Evolutionary conservation across 2,888 invertebrate species (phyloP), one percentile per base, ranked within the genome.

Genomic region (Anticlea derivata): DNA sequence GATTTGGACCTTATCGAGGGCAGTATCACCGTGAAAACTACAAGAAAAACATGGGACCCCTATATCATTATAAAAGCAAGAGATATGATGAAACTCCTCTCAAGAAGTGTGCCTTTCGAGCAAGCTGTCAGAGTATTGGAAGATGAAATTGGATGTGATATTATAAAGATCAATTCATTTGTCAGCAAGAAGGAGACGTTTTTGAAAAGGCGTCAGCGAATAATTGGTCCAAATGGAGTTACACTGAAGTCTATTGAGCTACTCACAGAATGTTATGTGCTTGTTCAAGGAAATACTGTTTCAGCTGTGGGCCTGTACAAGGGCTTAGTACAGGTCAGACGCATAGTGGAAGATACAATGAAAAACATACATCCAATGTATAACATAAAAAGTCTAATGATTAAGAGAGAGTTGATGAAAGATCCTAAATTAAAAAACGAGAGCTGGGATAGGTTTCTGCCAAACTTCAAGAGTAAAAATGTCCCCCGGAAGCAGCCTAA

Each of bases 321-420:
- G 83, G 99, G 99, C 0, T 80, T 97, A 13, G 93, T 95, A 48
- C 96, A 96, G 80, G 96, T 97, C 0, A 92, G 98, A 47, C 94
- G 96, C 65, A 96, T 99, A 68, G 96, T 97, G 1, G 95, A 96
- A 73, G 99, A 99, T 67, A 98, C 98, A 0, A 99, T 99, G 99
- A 97, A 97, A 75, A 99, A 99, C 81, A 94, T 99, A 46, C 99
- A 99, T 91, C 99, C 99, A 0, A 97, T 99, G 80, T 99, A 99
- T 76, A 99, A 98, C 73, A 98, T 99, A 1, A 97, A 99, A 90
- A 96, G 97, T 1, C 84, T 99, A 40, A 99, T 99, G 99, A 98
- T 99, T 40, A 99, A 99, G 80, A 92, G 95, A 63, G 99, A 99
- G 83, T 84, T 99, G 47, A 95, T 96, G 68, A 98, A 98, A 85